Evolutionary conservation across 2,113 vertebrate genomes (phyloP), one percentile per base, ranked within the genome.

Genomic region (Crotalus tigris): DNA sequence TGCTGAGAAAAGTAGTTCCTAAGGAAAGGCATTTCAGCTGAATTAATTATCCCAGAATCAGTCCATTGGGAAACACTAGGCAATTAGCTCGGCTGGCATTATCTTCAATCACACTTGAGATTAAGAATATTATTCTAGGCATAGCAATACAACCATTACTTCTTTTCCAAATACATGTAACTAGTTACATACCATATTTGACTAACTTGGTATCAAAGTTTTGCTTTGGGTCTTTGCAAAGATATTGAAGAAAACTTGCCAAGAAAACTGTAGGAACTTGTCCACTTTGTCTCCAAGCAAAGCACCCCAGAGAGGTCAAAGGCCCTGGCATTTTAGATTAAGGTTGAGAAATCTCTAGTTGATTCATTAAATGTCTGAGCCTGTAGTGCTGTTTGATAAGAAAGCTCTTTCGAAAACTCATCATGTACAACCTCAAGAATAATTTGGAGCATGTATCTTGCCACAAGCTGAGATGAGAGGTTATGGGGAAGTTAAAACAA

Each of bases 1-100:
- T 94, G 95, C 95, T 96, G 96, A 93, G 95, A 81, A 96, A 93
- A 75, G 94, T 92, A 91, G 89, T 94, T 96, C 88, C 96, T 1
- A 0, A 13, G 53, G 92, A 95, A 93, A 91, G 92, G 88, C 44
- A 94, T 95, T 95, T 95, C 89, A 88, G 81, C 91, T 95, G 96
- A 95, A 96, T 96, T 96, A 95, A 95, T 96, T 97, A 90, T 85
- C 85, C 69, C 61, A 94, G 55, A 95, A 93, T 96, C 94, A 95
- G 96, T 90, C 93, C 94, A 90, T 89, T 92, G 93, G 90, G 92
- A 94, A 97, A 93, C 95, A 95, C 96, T 92, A 95, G 95, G 93
- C 89, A 92, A 94, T 96, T 95, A 96, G 95, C 95, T 96, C 94
- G 89, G 94, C 95, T 94, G 92, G 95, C 95, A 92, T 95, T 95